Evolutionary conservation across 2,113 vertebrate species (phyloP).

Genomic region (Polyodon spathula): DNA sequence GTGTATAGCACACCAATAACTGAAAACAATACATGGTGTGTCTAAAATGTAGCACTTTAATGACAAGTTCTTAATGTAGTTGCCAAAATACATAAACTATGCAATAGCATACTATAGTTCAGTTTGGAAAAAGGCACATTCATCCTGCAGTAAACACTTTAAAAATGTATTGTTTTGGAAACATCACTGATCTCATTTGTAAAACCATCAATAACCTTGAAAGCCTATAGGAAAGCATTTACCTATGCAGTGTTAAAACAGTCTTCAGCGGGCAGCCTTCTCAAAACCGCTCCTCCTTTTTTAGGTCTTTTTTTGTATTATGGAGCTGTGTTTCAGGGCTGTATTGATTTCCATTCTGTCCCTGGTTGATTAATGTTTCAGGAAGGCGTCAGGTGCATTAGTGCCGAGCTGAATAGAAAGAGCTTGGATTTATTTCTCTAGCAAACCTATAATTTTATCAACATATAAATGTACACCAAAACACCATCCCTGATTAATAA

Average conservation of each 20-base stretch:
- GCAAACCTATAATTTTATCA: conserved; percentile 25
- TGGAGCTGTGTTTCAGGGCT: conserved; percentile 28
- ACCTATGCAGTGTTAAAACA: conserved; percentile 13
- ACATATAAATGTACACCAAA: conserved; percentile 14
- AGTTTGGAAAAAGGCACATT: no score
- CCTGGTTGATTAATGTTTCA: conserved; percentile 44
- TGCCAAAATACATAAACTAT: no score
- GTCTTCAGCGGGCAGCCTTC: conserved; percentile 18
- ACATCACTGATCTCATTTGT: background rate
- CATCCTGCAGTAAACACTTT: background rate
- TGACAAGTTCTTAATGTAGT: no score
- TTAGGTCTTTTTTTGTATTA: conserved; percentile 33
- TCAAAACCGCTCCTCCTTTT: conserved; percentile 16
- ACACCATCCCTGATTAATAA: conserved; percentile 16
- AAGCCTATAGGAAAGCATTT: conserved; percentile 10
- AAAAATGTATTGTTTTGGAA: conserved; percentile 3
- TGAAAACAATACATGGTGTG: no score
- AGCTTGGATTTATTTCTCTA: conserved; percentile 25
- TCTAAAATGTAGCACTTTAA: no score
- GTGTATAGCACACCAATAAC: no score
- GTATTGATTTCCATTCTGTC: conserved; percentile 46
- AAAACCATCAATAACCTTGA: conserved; percentile 2
- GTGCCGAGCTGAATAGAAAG: conserved; percentile 32
- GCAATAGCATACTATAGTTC: no score
- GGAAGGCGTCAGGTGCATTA: conserved; percentile 33